Evolutionary conservation across 2,888 invertebrate genomes (phyloP).

Genomic region (Parasteatoda lunata): DNA sequence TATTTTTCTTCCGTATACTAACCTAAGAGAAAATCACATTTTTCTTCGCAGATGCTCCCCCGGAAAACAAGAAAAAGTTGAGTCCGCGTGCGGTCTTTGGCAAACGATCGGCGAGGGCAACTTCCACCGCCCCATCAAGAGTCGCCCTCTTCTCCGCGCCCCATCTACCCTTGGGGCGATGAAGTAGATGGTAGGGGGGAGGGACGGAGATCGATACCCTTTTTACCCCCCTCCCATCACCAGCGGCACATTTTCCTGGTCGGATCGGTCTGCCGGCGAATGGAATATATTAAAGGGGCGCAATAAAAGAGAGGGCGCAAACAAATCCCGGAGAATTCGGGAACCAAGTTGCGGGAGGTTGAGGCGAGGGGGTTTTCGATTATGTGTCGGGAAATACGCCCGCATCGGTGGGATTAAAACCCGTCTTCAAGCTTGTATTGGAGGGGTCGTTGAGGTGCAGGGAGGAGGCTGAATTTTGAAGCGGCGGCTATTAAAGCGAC

Average conservation of each 20-base stretch:
- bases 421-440: neutral
- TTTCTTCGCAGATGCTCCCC: neutral
- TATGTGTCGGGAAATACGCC: constrained; percentile 3
- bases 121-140: neutral
- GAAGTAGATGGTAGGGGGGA: neutral
- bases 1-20: neutral
- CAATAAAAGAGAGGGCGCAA: neutral
- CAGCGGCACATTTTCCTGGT: constrained; percentile 2
- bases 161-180: neutral
- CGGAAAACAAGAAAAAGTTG: neutral
- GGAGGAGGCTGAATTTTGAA: neutral
- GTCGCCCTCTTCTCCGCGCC: neutral
- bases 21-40: neutral
- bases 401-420: constrained; percentile 5
- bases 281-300: constrained; percentile 3
- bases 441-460: neutral
- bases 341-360: neutral
- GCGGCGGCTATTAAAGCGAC: constrained; percentile 3
- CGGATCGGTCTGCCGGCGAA: constrained; percentile 2
- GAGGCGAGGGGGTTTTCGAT: constrained; percentile 2
- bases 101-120: constrained; percentile 5
- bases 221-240: neutral
- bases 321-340: neutral
- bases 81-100: constrained; percentile 5
- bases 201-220: constrained; percentile 5